Conservation (phyloP, 1,140 invertebrate species). For the Belonocnema kinseyi region DNA sequence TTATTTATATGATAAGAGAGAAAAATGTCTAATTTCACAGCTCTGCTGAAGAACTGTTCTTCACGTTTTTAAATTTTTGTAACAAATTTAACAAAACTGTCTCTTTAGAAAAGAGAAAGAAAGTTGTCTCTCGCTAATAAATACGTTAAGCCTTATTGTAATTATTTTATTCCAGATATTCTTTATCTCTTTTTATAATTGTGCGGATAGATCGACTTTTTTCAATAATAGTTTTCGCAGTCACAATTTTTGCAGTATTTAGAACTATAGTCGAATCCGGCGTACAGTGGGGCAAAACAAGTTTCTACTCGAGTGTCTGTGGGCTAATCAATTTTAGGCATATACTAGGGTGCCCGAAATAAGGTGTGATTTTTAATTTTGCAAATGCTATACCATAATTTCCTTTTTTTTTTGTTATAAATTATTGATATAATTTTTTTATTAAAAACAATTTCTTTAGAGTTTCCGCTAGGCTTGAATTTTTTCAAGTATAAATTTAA, state of each 20-base stretch:
- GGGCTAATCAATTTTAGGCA: not conserved
- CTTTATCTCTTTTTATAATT: conserved; percentile 9
- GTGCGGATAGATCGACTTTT: conserved; percentile 20
- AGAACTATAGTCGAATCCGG: not conserved
- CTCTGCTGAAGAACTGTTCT: not conserved
- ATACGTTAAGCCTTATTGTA: conserved; percentile 7
- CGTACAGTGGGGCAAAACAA: not conserved
- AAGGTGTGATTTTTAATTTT: no score
- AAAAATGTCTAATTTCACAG: no score
- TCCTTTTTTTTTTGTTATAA: no score
- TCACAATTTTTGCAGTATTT: conserved; percentile 15
- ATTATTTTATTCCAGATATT: conserved; percentile 1
- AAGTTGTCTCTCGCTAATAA: conserved; percentile 5
- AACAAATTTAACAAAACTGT: not conserved
- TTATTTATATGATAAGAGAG: no score
- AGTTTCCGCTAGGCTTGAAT: no score
- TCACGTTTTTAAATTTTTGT: conserved; percentile 1
- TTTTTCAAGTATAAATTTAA: no score
- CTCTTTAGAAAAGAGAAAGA: conserved; percentile 4
- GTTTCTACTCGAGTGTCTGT: not conserved
- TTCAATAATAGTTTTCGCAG: conserved; percentile 2
- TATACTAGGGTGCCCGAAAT: no score
- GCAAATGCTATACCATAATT: no score
- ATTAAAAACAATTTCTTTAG: no score
- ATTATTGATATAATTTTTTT: no score